Conservation (phyloP, 2,888 invertebrate species). For the Herminia tarsipennalis region DNA sequence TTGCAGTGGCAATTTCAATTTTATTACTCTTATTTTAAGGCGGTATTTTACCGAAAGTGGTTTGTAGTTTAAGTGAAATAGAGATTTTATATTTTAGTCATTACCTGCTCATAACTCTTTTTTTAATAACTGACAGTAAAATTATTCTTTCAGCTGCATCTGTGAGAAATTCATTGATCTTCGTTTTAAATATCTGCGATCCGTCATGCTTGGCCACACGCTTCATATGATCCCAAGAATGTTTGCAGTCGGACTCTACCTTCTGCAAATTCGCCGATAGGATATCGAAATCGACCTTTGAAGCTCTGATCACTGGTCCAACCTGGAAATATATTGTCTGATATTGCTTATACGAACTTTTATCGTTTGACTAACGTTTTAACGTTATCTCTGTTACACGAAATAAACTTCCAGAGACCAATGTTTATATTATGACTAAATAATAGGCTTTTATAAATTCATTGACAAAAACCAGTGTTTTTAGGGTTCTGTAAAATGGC, state of each 20-base stretch:
- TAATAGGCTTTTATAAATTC: too few relatives aligned
- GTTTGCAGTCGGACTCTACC: slow-evolving; percentile 98
- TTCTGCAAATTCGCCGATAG: slow-evolving; percentile 93
- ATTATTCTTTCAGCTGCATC: slow-evolving; percentile 99
- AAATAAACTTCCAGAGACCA: too few relatives aligned
- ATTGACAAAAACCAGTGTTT: too few relatives aligned
- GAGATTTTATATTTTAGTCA: background rate
- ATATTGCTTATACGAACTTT: too few relatives aligned
- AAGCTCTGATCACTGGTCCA: slow-evolving; percentile 95
- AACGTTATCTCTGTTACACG: too few relatives aligned
- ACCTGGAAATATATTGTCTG: slow-evolving; percentile 83
- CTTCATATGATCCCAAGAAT: slow-evolving; percentile 98
- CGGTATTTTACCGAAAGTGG: too few relatives aligned
- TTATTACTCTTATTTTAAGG: too few relatives aligned
- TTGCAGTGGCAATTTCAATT: too few relatives aligned
- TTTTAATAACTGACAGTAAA: slow-evolving; percentile 95
- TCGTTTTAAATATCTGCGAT: slow-evolving; percentile 93
- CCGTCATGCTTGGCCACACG: slow-evolving; percentile 98
- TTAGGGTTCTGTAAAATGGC: too few relatives aligned
- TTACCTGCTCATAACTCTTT: slow-evolving; percentile 95
- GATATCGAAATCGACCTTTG: slow-evolving; percentile 98
- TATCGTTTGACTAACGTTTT: too few relatives aligned
- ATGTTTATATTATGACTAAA: too few relatives aligned
- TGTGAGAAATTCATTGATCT: slow-evolving; percentile 97
- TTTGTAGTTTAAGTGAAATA: too few relatives aligned